phyloP scores from a whole-genome alignment of 2,113 vertebrate genomes.

The Mola mola region DNA sequence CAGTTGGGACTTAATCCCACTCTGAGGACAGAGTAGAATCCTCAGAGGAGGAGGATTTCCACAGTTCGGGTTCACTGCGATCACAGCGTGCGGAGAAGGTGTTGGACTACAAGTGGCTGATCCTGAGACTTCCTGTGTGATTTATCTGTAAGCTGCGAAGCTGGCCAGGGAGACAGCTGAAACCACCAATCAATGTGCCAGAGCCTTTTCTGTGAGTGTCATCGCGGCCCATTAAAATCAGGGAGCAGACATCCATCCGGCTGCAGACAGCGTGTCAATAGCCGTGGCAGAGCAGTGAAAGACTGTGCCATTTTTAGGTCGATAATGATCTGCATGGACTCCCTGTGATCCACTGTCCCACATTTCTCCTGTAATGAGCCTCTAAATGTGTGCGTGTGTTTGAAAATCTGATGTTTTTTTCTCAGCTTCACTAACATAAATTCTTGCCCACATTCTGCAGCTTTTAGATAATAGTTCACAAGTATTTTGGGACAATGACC shows the following conservation, averaged over 20 bases:
- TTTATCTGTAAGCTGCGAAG: constrained; percentile 31
- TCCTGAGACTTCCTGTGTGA: constrained; percentile 16
- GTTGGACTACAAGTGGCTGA: constrained; percentile 18
- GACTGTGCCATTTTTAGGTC: constrained; percentile 49
- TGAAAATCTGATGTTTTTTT: not conserved
- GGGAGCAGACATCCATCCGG: constrained; percentile 39
- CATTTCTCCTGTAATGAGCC: constrained; percentile 51
- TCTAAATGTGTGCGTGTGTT: constrained; percentile 1
- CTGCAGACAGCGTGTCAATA: constrained; percentile 55
- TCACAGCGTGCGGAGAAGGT: constrained; percentile 5
- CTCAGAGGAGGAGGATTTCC: constrained; percentile 5
- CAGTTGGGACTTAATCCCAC: constrained; percentile 11
- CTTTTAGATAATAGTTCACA: constrained; percentile 7
- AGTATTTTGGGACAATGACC: constrained; percentile 12
- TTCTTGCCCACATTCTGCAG: constrained; percentile 1
- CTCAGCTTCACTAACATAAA: constrained; percentile 1
- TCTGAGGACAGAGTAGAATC: not conserved
- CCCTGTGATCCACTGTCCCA: constrained; percentile 47
- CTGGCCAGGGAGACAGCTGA: constrained; percentile 26
- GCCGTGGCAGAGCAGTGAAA: constrained; percentile 29
- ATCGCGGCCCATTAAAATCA: constrained; percentile 52
- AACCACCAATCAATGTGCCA: constrained; percentile 45
- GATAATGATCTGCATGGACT: constrained; percentile 54
- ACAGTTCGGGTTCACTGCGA: not conserved
- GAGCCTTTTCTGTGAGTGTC: constrained; percentile 45